Evolutionary conservation across 2,888 invertebrate species (phyloP).

Genomic region (Epinotia demarniana): DNA sequence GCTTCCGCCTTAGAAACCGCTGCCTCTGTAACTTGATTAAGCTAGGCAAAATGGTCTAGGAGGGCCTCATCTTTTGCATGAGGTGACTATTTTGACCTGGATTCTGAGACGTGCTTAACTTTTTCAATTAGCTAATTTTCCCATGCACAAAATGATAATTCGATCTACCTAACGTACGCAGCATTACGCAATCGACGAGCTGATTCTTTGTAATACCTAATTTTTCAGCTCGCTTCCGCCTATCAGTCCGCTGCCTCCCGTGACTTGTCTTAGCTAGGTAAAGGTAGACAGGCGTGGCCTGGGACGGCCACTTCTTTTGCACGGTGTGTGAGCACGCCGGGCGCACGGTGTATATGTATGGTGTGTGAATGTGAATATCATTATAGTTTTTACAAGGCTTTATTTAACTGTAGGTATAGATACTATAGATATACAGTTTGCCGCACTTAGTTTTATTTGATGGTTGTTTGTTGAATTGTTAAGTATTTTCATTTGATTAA

Average conservation of each 20-base stretch:
- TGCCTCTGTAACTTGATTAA: conserved; percentile 31
- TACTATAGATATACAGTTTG: neutral
- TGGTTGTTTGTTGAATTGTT: neutral
- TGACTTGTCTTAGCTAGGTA: conserved; percentile 45
- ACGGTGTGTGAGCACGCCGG: conserved; percentile 64
- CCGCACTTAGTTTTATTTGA: too few species aligned
- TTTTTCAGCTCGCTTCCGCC: neutral
- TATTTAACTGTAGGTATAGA: neutral
- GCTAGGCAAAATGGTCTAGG: conserved; percentile 61
- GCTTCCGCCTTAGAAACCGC: conserved; percentile 7
- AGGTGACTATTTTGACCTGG: conserved; percentile 54
- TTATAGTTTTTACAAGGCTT: conserved; percentile 23
- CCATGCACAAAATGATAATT: too few species aligned
- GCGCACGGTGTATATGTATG: conserved; percentile 17
- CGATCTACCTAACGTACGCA: too few species aligned
- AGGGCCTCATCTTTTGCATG: conserved; percentile 69
- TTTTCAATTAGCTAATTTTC: too few species aligned
- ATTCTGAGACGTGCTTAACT: too few species aligned
- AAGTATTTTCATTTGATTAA: too few species aligned
- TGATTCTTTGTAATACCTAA: neutral
- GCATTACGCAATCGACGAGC: too few species aligned
- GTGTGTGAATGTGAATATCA: conserved; percentile 21
- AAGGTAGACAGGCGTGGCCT: conserved; percentile 68
- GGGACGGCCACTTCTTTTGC: conserved; percentile 70
- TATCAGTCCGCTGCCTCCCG: conserved; percentile 21